Base-by-base conservation (phyloP, 2,113 vertebrate genomes). In the Ptilonorhynchus violaceus region DNA sequence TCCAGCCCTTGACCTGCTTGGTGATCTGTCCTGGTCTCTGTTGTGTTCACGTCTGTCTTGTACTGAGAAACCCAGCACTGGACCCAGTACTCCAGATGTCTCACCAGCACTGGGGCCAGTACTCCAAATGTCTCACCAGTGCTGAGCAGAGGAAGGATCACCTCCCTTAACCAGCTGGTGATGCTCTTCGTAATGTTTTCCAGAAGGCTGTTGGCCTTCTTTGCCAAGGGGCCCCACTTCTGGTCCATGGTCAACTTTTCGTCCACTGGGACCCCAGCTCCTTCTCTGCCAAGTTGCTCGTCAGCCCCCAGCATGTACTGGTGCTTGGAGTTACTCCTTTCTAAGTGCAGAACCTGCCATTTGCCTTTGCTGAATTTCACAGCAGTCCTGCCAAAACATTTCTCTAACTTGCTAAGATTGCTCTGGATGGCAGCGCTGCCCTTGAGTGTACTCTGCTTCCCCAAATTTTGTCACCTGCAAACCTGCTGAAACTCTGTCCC, bases 251-350 rank as follows among this genome's bases (percentile, higher is more conserved):
- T 64, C 23, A 55, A 4, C 15, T 63, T 63, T 12, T 44, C 0
- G 1, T 56, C 33, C 13, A 2, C 8, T 39, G 30, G 20, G 15
- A 76, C 13, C 18, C 11, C 25, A 59, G 10, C 7, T 64, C 5
- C 11, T 66, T 66, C 37, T 66, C 35, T 69, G 42, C 41, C 37
- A 35, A 62, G 30, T n/a, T 74, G 24, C 33, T 62, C 20, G 11
- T 83, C 0, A 1, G n/a, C 6, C 52, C 10, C n/a, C 28, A 60
- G 27, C 10, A 3, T 17, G 10, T 58, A 21, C 6, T 47, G 24
- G 37, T 44, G 5, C 31, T n/a, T 56, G 56, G 23, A 13, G 7
- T 39, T 88, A 12, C 1, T 82, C 9, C 15, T 80, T 22, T 8
- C 5, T 19, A 52, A 5, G 49, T 6, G 3, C 14, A 62, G 30